Evolutionary conservation across 2,113 vertebrate species (phyloP), one percentile per base, ranked within the genome.

Genomic region (Dasypus novemcinctus): DNA sequence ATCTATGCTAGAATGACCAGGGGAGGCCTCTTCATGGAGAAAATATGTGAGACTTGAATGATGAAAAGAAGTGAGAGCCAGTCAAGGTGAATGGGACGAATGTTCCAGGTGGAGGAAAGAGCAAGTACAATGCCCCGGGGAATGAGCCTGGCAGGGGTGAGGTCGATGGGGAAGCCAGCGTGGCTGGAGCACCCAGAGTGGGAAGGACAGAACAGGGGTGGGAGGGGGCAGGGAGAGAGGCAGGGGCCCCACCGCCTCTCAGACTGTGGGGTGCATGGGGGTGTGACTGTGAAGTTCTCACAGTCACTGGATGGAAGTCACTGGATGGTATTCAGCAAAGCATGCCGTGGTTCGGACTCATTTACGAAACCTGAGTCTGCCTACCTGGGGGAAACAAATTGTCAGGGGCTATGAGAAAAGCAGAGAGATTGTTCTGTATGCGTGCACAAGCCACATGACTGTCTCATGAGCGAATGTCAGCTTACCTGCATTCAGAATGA

Each of bases 401-500:
- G 1, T 31, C 79, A 90, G 38, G 49, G 54, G 33, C n/a, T 1
- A 33, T 81, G 41, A 36, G 59, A 41, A 52, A 66, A 25, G 23
- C 11, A 49, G 15, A 11, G 3, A 25, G 27, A 54, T 2, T 36
- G 20, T 18, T 27, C 5, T 63, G 12, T 18, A 23, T 5, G 41
- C 59, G 41, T 17, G 6, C 27, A 43, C 0, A 36, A 46, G 72
- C 33, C 49, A 41, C 36, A 46, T 31, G 18, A 21, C 7, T 49
- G 93, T 38, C 64, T 38, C n/a, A n/a, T 13, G 29, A 33, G 27
- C 54, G 33, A 54, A 27, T 2, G 15, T 33, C 27, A 88, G 97
- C 99, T 90, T 96, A 99, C 99, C 99, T 91, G 99, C 98, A 93
- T 99, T 99, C 74, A 99, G 94, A n/a, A 99, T 82, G 94, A 99